These are phyloP conservation scores for Corythucha ciliata DNA, from an alignment of 2,888 invertebrate species.

Conservation along the genomic window DNA sequence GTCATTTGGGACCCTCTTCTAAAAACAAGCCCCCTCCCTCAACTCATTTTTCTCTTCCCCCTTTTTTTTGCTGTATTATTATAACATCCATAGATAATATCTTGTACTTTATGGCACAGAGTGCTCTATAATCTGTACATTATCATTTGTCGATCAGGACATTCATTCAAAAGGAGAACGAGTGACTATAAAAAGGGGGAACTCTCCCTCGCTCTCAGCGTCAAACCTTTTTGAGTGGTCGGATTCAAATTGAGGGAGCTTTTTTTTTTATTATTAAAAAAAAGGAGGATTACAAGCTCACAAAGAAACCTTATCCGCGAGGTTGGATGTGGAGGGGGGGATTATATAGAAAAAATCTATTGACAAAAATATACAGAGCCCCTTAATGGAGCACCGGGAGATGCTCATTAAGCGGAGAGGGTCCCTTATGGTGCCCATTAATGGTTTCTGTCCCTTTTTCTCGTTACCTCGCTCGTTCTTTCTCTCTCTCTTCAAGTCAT, in stretches of 20 bases:
- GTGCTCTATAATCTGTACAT: conserved; percentile 25
- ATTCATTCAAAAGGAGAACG: too few relatives aligned
- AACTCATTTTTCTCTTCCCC: conserved; percentile 6
- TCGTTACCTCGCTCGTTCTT: background rate
- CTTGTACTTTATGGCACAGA: conserved; percentile 19
- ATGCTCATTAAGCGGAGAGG: background rate
- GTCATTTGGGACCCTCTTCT: too few relatives aligned
- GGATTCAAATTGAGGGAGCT: too few relatives aligned
- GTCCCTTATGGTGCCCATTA: background rate
- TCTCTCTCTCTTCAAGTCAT: background rate
- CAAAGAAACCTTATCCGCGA: too few relatives aligned
- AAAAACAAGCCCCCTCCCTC: background rate
- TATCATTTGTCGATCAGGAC: conserved; percentile 24
- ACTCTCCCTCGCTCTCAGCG: too few relatives aligned
- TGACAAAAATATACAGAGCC: too few relatives aligned
- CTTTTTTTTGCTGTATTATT: background rate
- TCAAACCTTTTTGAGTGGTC: too few relatives aligned
- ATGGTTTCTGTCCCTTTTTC: background rate
- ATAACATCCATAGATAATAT: conserved; percentile 14
- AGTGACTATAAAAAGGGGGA: too few relatives aligned
- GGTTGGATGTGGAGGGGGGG: too few relatives aligned
- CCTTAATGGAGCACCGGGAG: background rate
- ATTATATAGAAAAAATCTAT: too few relatives aligned
- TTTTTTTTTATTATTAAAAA: too few relatives aligned
- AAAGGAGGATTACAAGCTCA: too few relatives aligned